A percentile compares a stretch with the other conserved stretches of the same genome.
Evolutionary conservation across 2,113 vertebrate species (phyloP).

Genomic region (Cottus gobio): DNA sequence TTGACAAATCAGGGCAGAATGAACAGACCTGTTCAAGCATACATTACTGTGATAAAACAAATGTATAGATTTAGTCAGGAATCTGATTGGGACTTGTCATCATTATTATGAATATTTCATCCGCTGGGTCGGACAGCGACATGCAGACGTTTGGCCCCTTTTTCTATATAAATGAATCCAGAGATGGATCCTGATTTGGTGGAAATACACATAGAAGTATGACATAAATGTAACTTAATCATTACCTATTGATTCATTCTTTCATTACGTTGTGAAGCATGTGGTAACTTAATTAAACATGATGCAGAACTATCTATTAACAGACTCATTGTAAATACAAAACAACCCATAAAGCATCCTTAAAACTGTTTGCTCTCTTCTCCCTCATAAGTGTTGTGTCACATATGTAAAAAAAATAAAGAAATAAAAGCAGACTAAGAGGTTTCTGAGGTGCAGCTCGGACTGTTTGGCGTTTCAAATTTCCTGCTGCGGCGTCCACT

Average conservation of each 20-base stretch:
- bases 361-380: constrained; percentile 31
- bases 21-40: neutral
- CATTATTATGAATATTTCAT: neutral
- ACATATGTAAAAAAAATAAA: neutral
- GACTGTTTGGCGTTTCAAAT: constrained; percentile 65
- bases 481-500: constrained; percentile 35
- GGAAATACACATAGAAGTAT: neutral
- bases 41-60: neutral
- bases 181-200: neutral
- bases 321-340: neutral
- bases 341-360: neutral
- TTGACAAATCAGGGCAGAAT: neutral
- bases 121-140: neutral
- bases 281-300: neutral
- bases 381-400: neutral
- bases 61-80: neutral
- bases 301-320: neutral
- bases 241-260: neutral
- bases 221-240: neutral
- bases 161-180: neutral
- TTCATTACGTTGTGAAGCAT: neutral
- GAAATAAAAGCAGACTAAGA: constrained; percentile 41
- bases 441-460: constrained; percentile 20
- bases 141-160: neutral
- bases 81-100: neutral